phyloP scores from a whole-genome alignment of 64 coral and sea anemone genomes.

The Hydrozoanthus tunicans region DNA sequence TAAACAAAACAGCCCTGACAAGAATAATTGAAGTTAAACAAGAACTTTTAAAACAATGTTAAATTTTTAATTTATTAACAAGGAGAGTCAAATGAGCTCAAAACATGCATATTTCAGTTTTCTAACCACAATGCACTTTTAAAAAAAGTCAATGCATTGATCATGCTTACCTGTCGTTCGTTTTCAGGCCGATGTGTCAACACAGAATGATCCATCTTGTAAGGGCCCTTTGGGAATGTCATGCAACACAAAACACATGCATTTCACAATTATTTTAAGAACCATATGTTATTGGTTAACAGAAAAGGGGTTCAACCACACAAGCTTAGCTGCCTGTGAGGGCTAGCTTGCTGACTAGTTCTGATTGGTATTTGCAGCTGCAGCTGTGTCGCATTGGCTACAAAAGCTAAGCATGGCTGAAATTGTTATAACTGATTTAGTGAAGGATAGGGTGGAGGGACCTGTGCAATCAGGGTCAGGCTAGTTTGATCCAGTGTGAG shows the following conservation, averaged over 20 bases:
- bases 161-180: conserved; percentile 26
- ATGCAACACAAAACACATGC: background rate
- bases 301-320: background rate
- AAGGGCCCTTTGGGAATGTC: conserved; percentile 11
- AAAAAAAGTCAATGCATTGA: background rate
- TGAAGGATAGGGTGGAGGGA: background rate
- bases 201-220: conserved; percentile 53
- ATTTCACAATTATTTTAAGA: background rate
- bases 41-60: no score
- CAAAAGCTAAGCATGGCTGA: no score
- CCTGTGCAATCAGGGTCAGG: background rate
- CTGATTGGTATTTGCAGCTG: no score
- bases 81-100: no score
- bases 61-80: no score
- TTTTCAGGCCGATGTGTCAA: conserved; percentile 35
- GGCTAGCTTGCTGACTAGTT: no score
- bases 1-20: no score
- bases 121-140: background rate
- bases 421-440: background rate
- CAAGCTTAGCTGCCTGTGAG: no score
- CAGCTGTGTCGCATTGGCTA: no score
- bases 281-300: background rate
- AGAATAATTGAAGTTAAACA: no score
- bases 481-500: no score
- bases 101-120: background rate